Conservation (phyloP, 1,140 invertebrate species). For the Thereuonema tuberculata region DNA sequence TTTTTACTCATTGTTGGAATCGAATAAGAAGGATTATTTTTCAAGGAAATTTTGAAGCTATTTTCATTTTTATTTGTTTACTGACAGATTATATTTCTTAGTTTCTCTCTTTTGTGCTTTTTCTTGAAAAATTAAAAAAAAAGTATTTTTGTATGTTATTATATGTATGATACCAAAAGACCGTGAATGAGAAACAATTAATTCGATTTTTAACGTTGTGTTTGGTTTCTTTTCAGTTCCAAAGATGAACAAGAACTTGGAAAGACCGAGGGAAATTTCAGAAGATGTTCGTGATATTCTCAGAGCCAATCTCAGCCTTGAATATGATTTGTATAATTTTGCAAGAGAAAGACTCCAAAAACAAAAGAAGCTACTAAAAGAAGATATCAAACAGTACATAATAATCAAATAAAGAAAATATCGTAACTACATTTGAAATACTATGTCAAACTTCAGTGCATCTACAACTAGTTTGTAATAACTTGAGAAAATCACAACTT, state of each 20-base stretch:
- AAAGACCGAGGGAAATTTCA: conserved; percentile 64
- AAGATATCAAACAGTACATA: no score
- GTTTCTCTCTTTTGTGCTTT: no score
- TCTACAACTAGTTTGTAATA: no score
- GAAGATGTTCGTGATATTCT: conserved; percentile 76
- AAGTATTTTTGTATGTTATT: not conserved
- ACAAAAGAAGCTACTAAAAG: no score
- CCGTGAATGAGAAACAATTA: not conserved
- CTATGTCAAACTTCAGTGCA: no score
- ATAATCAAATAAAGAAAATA: no score
- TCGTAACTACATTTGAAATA: no score
- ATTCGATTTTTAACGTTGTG: not conserved
- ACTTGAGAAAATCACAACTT: no score
- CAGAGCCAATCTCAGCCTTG: conserved; percentile 66
- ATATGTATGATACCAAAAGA: not conserved
- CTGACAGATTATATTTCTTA: not conserved
- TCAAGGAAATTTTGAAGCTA: not conserved
- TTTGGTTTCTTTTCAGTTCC: conserved; percentile 23
- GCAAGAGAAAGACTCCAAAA: conserved; percentile 66
- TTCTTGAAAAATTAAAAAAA: no score
- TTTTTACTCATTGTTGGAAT: not conserved
- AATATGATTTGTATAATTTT: conserved; percentile 85
- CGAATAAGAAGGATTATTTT: not conserved
- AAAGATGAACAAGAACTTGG: conserved; percentile 68
- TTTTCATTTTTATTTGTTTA: not conserved